phyloP scores from a whole-genome alignment of 1,140 invertebrate genomes.

The Brachionus asplanchnoidis region DNA sequence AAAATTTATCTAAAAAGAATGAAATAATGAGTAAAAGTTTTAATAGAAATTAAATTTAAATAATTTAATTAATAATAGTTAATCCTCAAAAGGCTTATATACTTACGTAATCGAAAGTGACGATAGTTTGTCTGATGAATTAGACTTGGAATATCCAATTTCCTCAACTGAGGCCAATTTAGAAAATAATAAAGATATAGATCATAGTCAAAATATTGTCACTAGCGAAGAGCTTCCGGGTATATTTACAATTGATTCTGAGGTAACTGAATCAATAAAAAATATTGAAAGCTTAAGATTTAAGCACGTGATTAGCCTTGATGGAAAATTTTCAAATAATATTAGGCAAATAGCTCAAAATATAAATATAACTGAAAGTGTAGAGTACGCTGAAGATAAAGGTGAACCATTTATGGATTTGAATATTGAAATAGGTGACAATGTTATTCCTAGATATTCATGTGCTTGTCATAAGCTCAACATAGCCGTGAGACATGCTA shows the following conservation, averaged over 20 bases:
- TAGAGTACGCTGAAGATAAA: not conserved
- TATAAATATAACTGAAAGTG: not conserved
- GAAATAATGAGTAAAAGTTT: not conserved
- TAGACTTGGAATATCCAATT: no score
- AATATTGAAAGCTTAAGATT: no score
- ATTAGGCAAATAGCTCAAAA: not conserved
- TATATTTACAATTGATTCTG: no score
- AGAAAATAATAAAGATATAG: no score
- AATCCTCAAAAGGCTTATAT: not conserved
- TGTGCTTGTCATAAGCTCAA: slow-evolving; percentile 3
- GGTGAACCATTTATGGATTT: not conserved
- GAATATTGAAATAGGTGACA: not conserved
- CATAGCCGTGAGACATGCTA: not conserved
- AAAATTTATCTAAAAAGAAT: not conserved
- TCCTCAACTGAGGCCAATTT: no score
- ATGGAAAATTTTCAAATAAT: not conserved
- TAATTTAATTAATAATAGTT: not conserved
- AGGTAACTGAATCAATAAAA: no score
- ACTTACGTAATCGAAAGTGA: not conserved
- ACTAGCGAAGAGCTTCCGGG: no score
- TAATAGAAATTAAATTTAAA: not conserved
- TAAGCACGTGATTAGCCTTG: no score
- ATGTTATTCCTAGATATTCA: not conserved
- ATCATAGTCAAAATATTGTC: no score
- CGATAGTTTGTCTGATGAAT: no score